Base-by-base conservation (phyloP, 1,140 invertebrate genomes). In the Eulimnadia texana region DNA sequence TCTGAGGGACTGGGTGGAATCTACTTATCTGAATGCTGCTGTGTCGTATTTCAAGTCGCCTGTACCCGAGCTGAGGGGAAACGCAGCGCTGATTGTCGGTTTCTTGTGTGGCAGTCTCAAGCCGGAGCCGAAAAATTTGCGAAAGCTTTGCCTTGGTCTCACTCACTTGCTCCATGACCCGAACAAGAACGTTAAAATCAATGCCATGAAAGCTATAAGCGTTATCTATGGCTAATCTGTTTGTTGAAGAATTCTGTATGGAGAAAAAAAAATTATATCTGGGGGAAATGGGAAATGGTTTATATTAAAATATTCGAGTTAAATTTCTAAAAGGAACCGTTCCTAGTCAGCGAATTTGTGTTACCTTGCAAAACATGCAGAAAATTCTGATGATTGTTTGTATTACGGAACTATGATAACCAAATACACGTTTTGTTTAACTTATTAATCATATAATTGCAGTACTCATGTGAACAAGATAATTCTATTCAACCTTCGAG, bases 21-120 rank as follows among this genome's bases (percentile, higher is more conserved):
- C 27, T 20, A 57, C 27, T 20, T 57, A 57, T 16, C 28, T 57
- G 11, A 27, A 27, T 10, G 55, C 55, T 3, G 55, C 55, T 10
- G 33, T 33, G n/a, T 57, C 55, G 6, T 57, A 57, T 42, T 57
- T 57, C 28, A 57, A 57, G 29, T 29, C 27, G 13, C 20, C 55
- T 13, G 55, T 27, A n/a, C 55, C 55, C 3, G 55, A 57, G 28
- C 25, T 57, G 55, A 27, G 55, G 27, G 55, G 24, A n/a, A 57
- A 57, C 22, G 55, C 55, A 2, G 55, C 55, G 1, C 19, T 57
- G 0, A 29, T 33, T 57, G 55, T 57, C 3, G 55, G 55, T 29
- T 22, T 57, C 20, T 27, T 57, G 27, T 57, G 55, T 33, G 55
- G 55, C 22, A 33, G 20, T 29, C 22, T 27, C 16, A 27, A 25